Percentiles rank a stretch among this genome's conserved stretches.
Evolutionary conservation across 1,140 invertebrate genomes (phyloP).

Genomic region (Diorhabda carinulata): DNA sequence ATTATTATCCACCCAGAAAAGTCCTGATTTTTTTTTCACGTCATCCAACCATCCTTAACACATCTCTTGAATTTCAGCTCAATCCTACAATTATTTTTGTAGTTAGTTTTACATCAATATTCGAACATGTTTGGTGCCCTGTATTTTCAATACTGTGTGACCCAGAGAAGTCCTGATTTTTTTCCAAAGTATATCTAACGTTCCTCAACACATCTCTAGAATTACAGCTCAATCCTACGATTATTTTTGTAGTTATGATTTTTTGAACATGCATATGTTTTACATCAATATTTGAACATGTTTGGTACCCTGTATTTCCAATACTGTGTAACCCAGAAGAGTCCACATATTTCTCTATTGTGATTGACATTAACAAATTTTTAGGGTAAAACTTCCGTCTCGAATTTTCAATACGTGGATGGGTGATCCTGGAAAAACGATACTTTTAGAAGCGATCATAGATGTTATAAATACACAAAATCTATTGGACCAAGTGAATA

Average conservation of each 20-base stretch:
- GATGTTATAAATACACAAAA: slow-evolving; percentile 81
- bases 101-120: no score
- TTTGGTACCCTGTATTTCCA: no score
- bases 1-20: no score
- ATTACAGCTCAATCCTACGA: no score
- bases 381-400: slow-evolving; percentile 74
- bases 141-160: no score
- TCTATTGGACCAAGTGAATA: slow-evolving; percentile 70
- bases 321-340: no score
- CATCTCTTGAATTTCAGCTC: background rate
- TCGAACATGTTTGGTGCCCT: no score
- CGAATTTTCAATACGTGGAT: slow-evolving; percentile 99
- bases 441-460: slow-evolving; percentile 84
- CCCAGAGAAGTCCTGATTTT: slow-evolving; percentile 44
- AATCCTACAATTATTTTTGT: no score
- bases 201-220: background rate
- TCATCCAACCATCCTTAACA: background rate
- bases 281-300: no score
- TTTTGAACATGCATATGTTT: background rate
- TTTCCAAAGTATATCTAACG: no score
- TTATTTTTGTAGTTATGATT: no score
- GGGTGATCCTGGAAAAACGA: slow-evolving; percentile 93
- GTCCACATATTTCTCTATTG: no score
- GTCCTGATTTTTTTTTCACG: slow-evolving; percentile 49
- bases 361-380: background rate